Base-by-base conservation (phyloP, 2,797 vertebrate genomes). In the Hypotaenidia philippensis region DNA sequence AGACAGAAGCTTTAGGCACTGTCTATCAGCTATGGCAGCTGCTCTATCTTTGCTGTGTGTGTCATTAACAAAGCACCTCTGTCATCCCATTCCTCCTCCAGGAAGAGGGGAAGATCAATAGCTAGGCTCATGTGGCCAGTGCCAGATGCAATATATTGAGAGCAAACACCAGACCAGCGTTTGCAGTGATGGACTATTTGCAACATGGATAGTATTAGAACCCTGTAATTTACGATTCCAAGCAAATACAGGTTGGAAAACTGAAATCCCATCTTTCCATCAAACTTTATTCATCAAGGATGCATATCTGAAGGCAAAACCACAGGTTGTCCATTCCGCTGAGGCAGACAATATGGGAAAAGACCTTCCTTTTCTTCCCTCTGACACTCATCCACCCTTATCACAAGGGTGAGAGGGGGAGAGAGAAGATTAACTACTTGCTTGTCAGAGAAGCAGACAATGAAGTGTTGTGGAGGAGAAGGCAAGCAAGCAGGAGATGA, bases 1-100 rank as follows among this genome's bases (percentile, higher is more conserved):
- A 47, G 55, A 52, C 0, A 0, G 25, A 69, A 83, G n/a, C n/a
- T 78, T 45, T 22, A 41, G 45, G 9, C 3, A 4, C 49, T 57
- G 20, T 29, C 83, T 64, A 44, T 64, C 70, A 82, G 52, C 23
- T 34, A 13, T 13, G 29, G 44, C 32, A 82, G 38, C 59, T 71
- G 52, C 52, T 57, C 17, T 52, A 6, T 31, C 50, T 50, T 44
- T 76, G n/a, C 32, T 61, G 41, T 20, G 29, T 40, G 19, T 18
- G 22, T 52, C 50, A 34, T 23, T 63, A 64, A 57, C 36, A 34
- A 75, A 81, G 56, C 49, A 45, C 32, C 29, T 29, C 21, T 57
- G 38, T 50, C 45, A 59, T 45, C 70, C 31, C 38, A 40, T 45
- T 22, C 38, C 26, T 70, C 57, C 59, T 10, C 6, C 14, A 31